These are phyloP conservation scores for Tenthredo scrophulariae DNA, from an alignment of 2,888 invertebrate species.

Conservation along the genomic window DNA sequence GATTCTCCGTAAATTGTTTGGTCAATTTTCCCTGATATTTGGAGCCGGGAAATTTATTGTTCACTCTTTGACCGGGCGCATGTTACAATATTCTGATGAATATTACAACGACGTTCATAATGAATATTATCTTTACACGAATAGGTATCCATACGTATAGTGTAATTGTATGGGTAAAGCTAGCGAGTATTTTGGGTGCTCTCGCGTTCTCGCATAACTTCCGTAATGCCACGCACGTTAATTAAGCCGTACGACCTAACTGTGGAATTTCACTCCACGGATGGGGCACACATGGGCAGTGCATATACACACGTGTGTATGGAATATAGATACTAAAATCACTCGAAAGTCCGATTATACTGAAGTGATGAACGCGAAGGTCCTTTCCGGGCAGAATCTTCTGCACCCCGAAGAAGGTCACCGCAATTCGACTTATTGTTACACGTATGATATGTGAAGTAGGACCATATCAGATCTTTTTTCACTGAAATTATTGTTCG, in stretches of 20 bases:
- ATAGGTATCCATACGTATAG: not conserved
- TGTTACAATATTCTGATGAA: not conserved
- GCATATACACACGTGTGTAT: too few species aligned
- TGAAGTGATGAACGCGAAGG: not conserved
- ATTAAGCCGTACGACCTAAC: constrained; percentile 38
- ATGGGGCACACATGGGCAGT: not conserved
- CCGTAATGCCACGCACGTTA: constrained; percentile 39
- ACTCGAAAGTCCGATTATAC: not conserved
- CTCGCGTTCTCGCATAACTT: constrained; percentile 49
- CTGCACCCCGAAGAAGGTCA: not conserved
- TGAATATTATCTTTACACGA: constrained; percentile 11
- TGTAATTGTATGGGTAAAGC: not conserved
- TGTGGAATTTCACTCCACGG: constrained; percentile 26
- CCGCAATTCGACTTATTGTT: not conserved
- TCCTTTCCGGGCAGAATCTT: not conserved
- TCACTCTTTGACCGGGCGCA: not conserved
- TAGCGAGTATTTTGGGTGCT: constrained; percentile 42
- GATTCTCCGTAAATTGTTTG: not conserved
- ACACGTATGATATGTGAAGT: not conserved
- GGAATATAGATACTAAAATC: not conserved
- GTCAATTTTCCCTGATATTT: constrained; percentile 24
- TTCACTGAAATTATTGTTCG: not conserved
- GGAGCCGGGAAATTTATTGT: constrained; percentile 25
- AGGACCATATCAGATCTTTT: not conserved
- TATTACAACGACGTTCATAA: constrained; percentile 1